Conservation (phyloP, 2,113 vertebrate genomes). For the Stigmatopora nigra region DNA sequence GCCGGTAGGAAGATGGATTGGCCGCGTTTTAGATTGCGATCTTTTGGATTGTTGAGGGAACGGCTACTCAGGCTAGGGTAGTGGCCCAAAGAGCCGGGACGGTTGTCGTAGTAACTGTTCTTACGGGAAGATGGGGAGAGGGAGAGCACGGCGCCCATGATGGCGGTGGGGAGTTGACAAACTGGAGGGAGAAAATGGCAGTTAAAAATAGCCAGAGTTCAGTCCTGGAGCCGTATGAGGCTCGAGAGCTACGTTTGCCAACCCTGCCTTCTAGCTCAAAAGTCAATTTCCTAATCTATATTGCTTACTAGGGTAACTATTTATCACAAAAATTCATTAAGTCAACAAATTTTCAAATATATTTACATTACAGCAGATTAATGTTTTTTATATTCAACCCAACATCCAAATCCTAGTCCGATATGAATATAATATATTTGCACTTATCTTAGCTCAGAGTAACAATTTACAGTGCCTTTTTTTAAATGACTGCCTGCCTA, state of each 20-base stretch:
- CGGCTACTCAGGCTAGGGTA: slow-evolving; percentile 72
- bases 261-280: too few species aligned
- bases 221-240: neutral
- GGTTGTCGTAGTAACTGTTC: slow-evolving; percentile 68
- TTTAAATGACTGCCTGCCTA: neutral
- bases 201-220: neutral
- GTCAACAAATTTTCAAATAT: too few species aligned
- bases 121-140: slow-evolving; percentile 72
- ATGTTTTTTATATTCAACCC: too few species aligned
- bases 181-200: neutral
- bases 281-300: too few species aligned
- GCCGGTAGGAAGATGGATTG: slow-evolving; percentile 76
- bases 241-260: too few species aligned
- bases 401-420: too few species aligned
- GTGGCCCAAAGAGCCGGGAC: slow-evolving; percentile 68
- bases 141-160: slow-evolving; percentile 76
- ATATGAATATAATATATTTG: too few species aligned
- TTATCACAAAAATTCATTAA: too few species aligned
- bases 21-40: slow-evolving; percentile 65
- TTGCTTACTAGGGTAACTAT: too few species aligned
- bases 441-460: too few species aligned
- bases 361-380: too few species aligned
- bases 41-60: slow-evolving; percentile 69
- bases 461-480: too few species aligned
- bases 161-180: neutral